These are phyloP conservation scores for Quadroppia sp. DNA, from an alignment of 2,888 invertebrate genomes.

Conservation along the genomic window DNA sequence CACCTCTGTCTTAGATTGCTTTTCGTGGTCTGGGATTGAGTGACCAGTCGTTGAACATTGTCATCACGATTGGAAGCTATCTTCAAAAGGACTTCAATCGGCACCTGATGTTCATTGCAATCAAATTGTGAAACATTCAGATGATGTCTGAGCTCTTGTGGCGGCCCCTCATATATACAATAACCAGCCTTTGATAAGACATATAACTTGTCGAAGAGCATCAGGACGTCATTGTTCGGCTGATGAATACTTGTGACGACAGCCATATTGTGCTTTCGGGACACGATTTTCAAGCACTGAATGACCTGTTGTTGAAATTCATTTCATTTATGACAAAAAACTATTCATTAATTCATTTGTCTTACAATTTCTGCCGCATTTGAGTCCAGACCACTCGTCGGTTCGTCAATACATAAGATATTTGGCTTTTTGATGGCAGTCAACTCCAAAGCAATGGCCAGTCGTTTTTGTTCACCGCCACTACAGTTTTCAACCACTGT, in stretches of 20 bases:
- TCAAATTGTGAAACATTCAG: background rate
- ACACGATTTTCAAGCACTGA: background rate
- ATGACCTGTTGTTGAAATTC: constrained; percentile 6
- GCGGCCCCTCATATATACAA: constrained; percentile 24
- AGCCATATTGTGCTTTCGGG: constrained; percentile 20
- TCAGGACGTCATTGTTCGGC: constrained; percentile 15
- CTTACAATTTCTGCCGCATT: constrained; percentile 36
- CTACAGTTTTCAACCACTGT: background rate
- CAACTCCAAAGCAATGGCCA: constrained; percentile 19
- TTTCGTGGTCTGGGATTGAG: background rate
- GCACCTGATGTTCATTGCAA: constrained; percentile 4
- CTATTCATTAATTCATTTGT: background rate
- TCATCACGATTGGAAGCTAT: constrained; percentile 1
- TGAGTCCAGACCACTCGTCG: constrained; percentile 29
- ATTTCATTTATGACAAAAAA: too few species aligned
- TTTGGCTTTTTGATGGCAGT: constrained; percentile 14
- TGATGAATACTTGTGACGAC: constrained; percentile 30
- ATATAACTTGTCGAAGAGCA: constrained; percentile 20
- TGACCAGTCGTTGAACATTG: background rate
- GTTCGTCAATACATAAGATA: constrained; percentile 27
- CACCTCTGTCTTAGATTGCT: background rate
- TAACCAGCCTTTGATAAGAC: constrained; percentile 4
- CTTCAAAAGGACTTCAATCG: constrained; percentile 13
- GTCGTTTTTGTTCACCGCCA: constrained; percentile 26
- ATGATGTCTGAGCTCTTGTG: background rate